These are phyloP conservation scores for Mesaphorura yosii DNA, from an alignment of 1,140 invertebrate genomes.

Conservation along the genomic window DNA sequence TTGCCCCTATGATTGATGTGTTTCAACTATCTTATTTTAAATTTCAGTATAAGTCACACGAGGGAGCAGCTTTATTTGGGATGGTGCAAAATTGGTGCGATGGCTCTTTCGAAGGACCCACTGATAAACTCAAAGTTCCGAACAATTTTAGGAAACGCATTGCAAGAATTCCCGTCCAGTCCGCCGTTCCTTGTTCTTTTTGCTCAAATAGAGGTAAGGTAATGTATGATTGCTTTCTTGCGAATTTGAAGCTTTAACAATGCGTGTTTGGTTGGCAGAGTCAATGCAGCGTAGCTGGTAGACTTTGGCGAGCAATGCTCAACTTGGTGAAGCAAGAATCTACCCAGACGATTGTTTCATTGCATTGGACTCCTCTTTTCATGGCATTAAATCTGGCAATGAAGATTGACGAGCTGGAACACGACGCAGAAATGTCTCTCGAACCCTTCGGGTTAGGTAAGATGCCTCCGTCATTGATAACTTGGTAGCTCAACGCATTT, in stretches of 20 bases:
- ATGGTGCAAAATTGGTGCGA: constrained; percentile 27
- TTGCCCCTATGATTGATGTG: neutral
- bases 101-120: constrained; percentile 12
- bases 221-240: neutral
- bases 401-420: constrained; percentile 24
- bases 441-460: constrained; percentile 26
- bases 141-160: constrained; percentile 12
- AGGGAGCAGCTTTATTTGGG: constrained; percentile 25
- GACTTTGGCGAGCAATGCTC: constrained; percentile 27
- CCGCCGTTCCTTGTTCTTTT: constrained; percentile 25
- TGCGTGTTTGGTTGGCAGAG: constrained; percentile 18
- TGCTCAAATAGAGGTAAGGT: constrained; percentile 24
- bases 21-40: neutral
- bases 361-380: constrained; percentile 27
- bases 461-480: too few relatives aligned
- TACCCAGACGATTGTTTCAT: neutral
- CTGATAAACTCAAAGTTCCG: constrained; percentile 26
- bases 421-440: constrained; percentile 24
- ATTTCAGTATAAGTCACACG: constrained; percentile 17
- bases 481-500: neutral
- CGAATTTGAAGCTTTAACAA: neutral
- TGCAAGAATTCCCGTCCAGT: constrained; percentile 27
- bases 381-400: constrained; percentile 24
- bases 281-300: constrained; percentile 28
- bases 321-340: constrained; percentile 20